Base-by-base conservation (phyloP, 2,888 invertebrate genomes). In the Erannis defoliaria region DNA sequence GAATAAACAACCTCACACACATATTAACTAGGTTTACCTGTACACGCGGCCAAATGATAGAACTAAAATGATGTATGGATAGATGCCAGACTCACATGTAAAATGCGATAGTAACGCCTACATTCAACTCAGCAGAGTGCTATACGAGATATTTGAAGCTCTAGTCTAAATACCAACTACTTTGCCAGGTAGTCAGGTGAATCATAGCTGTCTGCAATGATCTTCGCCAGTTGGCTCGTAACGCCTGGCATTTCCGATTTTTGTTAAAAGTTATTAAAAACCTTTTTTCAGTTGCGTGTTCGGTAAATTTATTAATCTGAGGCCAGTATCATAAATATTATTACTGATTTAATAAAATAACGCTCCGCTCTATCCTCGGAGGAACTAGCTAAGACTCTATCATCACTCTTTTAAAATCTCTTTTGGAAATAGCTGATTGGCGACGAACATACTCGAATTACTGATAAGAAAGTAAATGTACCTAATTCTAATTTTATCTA, bases 221-320 rank as follows among this genome's bases (percentile, higher is more conserved):
- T 64, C 42, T 54, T 55, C 50, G 46, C 50, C 49, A 59, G 59
- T 26, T 59, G 46, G 26, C 14, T 10, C 26, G 23, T 1, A 62
- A 54, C 55, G 64, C 40, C 40, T 14, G 62, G 67, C 21, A 70
- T 67, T 67, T 70, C 67, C 67, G 70, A 67, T 46, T 23, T 48
- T 42, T 43, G 37, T 16, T 43, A 51, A 49, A 58, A 51, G 45
- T 53, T 31, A 38, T n/a, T n/a, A n/a, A n/a, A n/a, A n/a, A n/a
- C n/a, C n/a, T n/a, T n/a, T n/a, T n/a, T n/a, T n/a, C n/a, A n/a
- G n/a, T n/a, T n/a, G n/a, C n/a, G n/a, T 35, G 12, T 9, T 31
- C 12, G 31, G 10, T 3, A 10, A 31, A 12, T 9, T 29, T 6
- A 29, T 6, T 9, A 12, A 31, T 3, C 9, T 10, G 12, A 3